Evolutionary conservation across 1,140 invertebrate species (phyloP).

Genomic region (Coboldia fuscipes): DNA sequence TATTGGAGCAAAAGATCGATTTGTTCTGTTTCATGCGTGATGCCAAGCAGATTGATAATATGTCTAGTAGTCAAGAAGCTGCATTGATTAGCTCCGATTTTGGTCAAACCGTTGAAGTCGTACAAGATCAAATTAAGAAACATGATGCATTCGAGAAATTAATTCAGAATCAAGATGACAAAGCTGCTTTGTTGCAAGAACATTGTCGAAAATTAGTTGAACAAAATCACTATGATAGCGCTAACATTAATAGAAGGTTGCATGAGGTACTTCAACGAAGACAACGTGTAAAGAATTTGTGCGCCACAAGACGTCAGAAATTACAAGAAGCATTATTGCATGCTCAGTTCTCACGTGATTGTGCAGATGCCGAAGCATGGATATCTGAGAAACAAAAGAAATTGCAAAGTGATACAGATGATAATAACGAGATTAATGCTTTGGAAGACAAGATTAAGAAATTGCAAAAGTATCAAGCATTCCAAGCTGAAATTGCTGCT

Average conservation of each 20-base stretch:
- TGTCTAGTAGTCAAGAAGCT: conserved; percentile 74
- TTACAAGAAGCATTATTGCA: conserved; percentile 65
- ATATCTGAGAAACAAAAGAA: conserved; percentile 86
- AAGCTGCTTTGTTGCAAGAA: conserved; percentile 58
- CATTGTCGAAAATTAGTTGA: conserved; percentile 75
- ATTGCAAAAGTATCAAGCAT: conserved; percentile 94
- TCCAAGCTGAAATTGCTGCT: conserved; percentile 82
- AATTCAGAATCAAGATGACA: conserved; percentile 62
- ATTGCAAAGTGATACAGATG: conserved; percentile 44
- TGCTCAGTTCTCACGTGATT: conserved; percentile 78
- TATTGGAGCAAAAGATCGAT: conserved; percentile 85
- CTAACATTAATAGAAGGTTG: conserved; percentile 52
- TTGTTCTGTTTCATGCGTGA: conserved; percentile 87
- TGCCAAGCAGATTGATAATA: conserved; percentile 78
- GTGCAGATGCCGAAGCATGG: conserved; percentile 73
- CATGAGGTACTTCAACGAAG: conserved; percentile 47
- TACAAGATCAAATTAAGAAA: conserved; percentile 67
- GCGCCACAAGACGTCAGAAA: conserved; percentile 32
- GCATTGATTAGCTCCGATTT: conserved; percentile 34
- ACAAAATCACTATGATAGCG: conserved; percentile 86
- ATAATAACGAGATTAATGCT: conserved; percentile 45
- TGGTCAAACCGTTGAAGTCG: conserved; percentile 56
- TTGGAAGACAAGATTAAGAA: conserved; percentile 83
- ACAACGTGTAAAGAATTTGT: conserved; percentile 42
- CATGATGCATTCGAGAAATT: conserved; percentile 81